phyloP scores from a whole-genome alignment of 1,140 invertebrate genomes.

The Leguminivora glycinivorella region DNA sequence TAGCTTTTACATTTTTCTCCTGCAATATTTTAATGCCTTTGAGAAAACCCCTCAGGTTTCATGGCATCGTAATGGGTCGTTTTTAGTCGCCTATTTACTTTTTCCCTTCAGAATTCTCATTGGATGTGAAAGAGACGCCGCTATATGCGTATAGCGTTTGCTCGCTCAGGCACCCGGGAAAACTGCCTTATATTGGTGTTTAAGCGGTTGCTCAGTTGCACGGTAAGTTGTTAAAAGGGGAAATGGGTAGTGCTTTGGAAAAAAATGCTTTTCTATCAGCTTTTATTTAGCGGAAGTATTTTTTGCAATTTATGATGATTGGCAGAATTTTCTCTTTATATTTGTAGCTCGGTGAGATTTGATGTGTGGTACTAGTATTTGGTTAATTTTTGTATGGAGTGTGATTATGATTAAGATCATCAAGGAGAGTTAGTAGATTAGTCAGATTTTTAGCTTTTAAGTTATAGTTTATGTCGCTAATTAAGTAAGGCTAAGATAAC shows the following conservation, averaged over 20 bases:
- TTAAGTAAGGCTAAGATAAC: no score
- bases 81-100: conserved; percentile 6
- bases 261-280: not conserved
- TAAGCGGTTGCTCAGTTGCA: conserved; percentile 9
- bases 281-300: not conserved
- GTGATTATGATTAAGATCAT: no score
- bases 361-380: no score
- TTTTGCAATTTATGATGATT: not conserved
- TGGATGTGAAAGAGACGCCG: no score
- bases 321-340: not conserved
- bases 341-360: not conserved
- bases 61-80: conserved; percentile 12
- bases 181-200: not conserved
- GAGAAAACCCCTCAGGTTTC: not conserved
- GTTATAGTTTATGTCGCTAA: no score
- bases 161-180: no score
- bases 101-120: not conserved
- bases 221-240: not conserved
- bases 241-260: not conserved
- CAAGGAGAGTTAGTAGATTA: no score
- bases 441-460: no score
- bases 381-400: no score
- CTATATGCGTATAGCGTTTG: no score
- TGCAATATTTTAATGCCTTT: not conserved
- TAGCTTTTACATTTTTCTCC: conserved; percentile 31